Conservation (phyloP, 2,113 vertebrate genomes). For the Pterocles burchelli region DNA sequence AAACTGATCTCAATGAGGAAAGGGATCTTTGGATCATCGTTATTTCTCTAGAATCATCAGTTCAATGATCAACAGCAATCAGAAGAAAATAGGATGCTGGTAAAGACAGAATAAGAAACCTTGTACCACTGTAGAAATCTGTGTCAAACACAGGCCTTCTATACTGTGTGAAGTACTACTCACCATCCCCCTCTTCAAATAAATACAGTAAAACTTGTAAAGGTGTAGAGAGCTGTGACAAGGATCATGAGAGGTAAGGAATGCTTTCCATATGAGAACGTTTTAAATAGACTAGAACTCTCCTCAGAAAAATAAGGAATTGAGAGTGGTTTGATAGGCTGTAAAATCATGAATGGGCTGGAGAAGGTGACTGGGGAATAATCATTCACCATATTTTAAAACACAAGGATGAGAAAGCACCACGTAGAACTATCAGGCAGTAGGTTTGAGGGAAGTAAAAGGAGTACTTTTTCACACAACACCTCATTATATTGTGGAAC, state of each 20-base stretch:
- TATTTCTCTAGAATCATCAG: neutral
- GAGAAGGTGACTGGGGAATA: neutral
- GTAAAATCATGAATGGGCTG: neutral
- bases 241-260: neutral
- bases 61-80: neutral
- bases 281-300: constrained; percentile 23
- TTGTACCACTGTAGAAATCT: neutral
- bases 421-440: neutral
- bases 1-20: neutral
- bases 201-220: neutral
- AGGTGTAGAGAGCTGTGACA: neutral
- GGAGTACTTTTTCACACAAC: constrained; percentile 31
- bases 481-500: constrained; percentile 22
- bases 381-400: neutral
- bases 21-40: neutral
- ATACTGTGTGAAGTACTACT: neutral
- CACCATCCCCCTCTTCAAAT: neutral
- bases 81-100: neutral
- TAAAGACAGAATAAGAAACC: neutral
- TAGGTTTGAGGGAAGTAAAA: neutral
- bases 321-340: neutral
- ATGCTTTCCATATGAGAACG: neutral
- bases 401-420: neutral
- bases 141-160: neutral
- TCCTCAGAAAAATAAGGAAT: neutral